phyloP scores from a whole-genome alignment of 2,888 invertebrate species.

The Luperina nickerlii region DNA sequence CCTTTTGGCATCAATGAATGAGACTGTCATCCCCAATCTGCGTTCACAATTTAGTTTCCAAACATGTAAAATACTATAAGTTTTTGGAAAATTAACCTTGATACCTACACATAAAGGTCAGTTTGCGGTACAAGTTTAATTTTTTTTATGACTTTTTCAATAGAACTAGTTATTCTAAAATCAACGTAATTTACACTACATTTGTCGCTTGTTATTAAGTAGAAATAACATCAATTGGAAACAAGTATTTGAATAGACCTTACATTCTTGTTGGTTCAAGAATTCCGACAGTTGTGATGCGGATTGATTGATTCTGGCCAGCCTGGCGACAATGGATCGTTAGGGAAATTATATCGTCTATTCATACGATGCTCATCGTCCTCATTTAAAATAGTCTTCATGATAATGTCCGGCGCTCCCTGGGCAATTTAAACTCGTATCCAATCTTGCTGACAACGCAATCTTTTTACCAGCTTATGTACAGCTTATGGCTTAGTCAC shows the following conservation, averaged over 20 bases:
- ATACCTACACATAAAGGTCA: not conserved
- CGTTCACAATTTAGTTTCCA: not conserved
- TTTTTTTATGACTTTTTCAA: not conserved
- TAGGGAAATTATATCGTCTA: slow-evolving; percentile 1
- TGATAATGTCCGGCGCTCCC: too few species aligned
- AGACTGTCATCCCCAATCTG: slow-evolving; percentile 15
- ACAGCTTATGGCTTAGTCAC: not conserved
- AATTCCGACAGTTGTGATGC: slow-evolving; percentile 1
- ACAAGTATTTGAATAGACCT: not conserved
- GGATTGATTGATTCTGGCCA: not conserved
- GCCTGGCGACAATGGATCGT: slow-evolving; percentile 2
- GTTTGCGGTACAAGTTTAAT: not conserved
- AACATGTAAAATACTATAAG: not conserved
- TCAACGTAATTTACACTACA: not conserved
- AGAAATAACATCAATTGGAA: not conserved
- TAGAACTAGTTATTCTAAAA: too few species aligned
- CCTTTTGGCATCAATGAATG: slow-evolving; percentile 55
- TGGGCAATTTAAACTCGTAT: not conserved
- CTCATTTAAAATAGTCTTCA: not conserved
- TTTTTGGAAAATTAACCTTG: not conserved
- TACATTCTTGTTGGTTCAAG: slow-evolving; percentile 30
- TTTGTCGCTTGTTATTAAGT: not conserved
- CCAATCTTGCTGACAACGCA: not conserved
- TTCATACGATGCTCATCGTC: not conserved
- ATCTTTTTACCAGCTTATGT: not conserved